A percentile compares a stretch with the other conserved stretches of the same genome.
Evolutionary conservation across 1,140 invertebrate species (phyloP).

Genomic region (Drosophila auraria): DNA sequence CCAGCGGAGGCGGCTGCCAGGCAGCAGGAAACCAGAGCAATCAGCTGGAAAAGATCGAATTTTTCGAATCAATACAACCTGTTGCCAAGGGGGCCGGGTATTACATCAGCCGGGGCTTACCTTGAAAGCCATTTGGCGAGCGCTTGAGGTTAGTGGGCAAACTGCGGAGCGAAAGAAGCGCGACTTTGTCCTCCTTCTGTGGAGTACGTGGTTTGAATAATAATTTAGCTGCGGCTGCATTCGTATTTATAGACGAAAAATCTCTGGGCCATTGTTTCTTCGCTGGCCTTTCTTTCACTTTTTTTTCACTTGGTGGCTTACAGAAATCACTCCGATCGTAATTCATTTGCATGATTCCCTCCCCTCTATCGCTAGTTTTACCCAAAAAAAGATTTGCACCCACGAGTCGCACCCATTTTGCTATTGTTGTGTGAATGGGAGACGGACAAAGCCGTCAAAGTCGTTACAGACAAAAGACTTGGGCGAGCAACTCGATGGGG

Average conservation of each 20-base stretch:
- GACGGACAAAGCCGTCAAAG: constrained; percentile 51
- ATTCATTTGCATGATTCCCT: constrained; percentile 72
- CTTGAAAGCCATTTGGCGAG: constrained; percentile 80
- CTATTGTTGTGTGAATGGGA: constrained; percentile 73
- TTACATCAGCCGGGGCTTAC: constrained; percentile 50
- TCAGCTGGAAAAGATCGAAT: constrained; percentile 26
- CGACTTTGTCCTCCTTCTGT: constrained; percentile 73
- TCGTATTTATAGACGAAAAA: constrained; percentile 82
- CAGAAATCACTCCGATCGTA: constrained; percentile 63
- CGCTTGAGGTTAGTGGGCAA: constrained; percentile 38
- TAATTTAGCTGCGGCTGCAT: constrained; percentile 68
- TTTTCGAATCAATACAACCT: neutral
- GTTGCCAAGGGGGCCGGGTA: constrained; percentile 1
- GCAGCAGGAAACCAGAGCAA: constrained; percentile 61
- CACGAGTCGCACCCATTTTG: constrained; percentile 77
- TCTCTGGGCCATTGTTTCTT: constrained; percentile 51
- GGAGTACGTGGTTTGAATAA: constrained; percentile 77
- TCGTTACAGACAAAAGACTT: constrained; percentile 72
- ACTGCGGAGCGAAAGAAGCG: constrained; percentile 37
- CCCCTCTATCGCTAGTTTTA: constrained; percentile 39
- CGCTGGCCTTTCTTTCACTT: constrained; percentile 76
- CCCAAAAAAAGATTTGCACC: constrained; percentile 71
- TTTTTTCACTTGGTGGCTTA: constrained; percentile 69
- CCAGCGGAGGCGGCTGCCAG: constrained; percentile 67
- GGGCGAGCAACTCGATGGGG: constrained; percentile 62